Conservation (phyloP, 2,797 vertebrate species). For the Harpagifer antarcticus region DNA sequence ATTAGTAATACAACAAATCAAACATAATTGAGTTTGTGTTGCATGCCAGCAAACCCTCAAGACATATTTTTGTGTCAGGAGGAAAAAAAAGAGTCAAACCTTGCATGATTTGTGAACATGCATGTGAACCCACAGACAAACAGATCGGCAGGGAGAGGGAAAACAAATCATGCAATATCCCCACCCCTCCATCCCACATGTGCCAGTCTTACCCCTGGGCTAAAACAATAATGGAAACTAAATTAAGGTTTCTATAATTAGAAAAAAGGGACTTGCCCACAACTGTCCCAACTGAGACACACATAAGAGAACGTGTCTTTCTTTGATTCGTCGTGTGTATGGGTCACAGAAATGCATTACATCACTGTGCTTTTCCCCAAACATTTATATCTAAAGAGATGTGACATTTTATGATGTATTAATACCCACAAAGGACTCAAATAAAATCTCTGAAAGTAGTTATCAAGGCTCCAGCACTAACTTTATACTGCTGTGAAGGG, state of each 20-base stretch:
- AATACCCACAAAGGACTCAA: conserved; percentile 60
- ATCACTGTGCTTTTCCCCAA: too few relatives aligned
- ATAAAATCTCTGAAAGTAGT: conserved; percentile 58
- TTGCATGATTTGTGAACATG: not conserved
- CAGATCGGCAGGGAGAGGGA: not conserved
- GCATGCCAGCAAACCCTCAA: not conserved
- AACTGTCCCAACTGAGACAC: not conserved
- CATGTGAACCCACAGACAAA: not conserved
- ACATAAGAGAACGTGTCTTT: too few relatives aligned
- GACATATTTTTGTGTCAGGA: not conserved
- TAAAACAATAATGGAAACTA: not conserved
- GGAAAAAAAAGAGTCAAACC: not conserved
- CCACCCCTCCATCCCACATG: not conserved
- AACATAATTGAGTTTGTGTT: too few relatives aligned
- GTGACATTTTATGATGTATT: conserved; percentile 64
- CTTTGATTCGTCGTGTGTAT: not conserved
- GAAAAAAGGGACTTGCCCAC: not conserved
- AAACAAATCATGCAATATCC: not conserved
- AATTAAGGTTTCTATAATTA: not conserved
- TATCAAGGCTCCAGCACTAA: conserved; percentile 32
- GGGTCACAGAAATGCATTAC: conserved; percentile 7
- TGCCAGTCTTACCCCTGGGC: too few relatives aligned
- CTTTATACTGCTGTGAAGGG: conserved; percentile 2
- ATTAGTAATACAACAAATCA: too few relatives aligned
- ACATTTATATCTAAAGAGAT: conserved; percentile 27